Evolutionary conservation across 2,113 vertebrate genomes (phyloP), one percentile per base, ranked within the genome.

Genomic region (Eleginops maclovinus): DNA sequence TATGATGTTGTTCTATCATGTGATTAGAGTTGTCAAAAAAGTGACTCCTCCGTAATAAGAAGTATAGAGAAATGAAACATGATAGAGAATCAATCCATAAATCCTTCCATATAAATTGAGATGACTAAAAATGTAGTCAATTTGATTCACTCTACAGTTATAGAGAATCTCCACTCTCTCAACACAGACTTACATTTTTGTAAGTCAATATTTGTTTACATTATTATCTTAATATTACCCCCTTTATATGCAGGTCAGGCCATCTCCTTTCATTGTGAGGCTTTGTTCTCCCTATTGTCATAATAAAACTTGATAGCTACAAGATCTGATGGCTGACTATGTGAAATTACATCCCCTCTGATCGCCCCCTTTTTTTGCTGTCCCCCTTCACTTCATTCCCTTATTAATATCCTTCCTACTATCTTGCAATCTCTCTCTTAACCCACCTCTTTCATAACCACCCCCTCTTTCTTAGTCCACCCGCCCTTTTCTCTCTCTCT

Each of bases 351-450:
- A 61, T 77, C 65, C 65, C 36, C 49, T 82, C 63, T 81, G 58
- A 81, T 80, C 62, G 43, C 15, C 51, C 36, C 21, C 53, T 53
- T 77, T 43, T 31, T 65, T 74, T 63, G 0, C 26, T 16, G 19
- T 53, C 26, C 51, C 47, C 43, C 31, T 63, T 86, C 59, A 75
- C 62, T 75, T 76, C 43, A 69, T 82, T 78, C 67, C 49, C 63
- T 67, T 79, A 84, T 81, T 88, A 85, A 88, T 86, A 72, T 84
- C 76, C 75, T 63, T 67, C 41, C 50, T 51, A 7, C 1, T 77
- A 81, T 88, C 87, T 79, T n/a, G 2, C 71, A 21, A 86, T 89
- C 75, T 82, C 70, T 59, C 67, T 66, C 70, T 79, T 50, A 76
- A 81, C 82, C 54, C 9, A 9, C 47, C 66, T 83, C 64, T 78